Evolutionary conservation across 2,888 invertebrate genomes (phyloP).

Genomic region (Diabrotica balteata): DNA sequence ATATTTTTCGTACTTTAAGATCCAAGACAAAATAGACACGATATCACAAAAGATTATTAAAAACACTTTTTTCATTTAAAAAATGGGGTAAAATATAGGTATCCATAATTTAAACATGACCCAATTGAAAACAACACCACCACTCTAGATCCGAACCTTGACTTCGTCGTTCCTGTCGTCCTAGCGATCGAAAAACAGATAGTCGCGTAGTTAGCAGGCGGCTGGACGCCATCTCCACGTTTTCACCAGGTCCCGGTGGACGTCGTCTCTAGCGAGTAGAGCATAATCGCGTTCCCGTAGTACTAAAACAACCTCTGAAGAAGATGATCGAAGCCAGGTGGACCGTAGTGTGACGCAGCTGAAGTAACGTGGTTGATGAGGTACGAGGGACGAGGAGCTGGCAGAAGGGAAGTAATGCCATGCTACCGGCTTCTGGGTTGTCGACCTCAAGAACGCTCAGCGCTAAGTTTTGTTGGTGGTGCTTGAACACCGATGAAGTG

Average conservation of each 20-base stretch:
- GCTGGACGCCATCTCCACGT: slow-evolving; percentile 53
- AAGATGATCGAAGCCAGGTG: slow-evolving; percentile 52
- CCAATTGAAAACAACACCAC: slow-evolving; percentile 9
- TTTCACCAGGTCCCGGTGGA: slow-evolving; percentile 43
- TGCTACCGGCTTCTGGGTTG: slow-evolving; percentile 59
- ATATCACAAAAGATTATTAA: too few species aligned
- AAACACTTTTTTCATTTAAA: too few species aligned
- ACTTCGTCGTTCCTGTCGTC: slow-evolving; percentile 34
- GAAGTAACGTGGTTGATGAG: slow-evolving; percentile 46
- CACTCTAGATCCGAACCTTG: slow-evolving; percentile 13
- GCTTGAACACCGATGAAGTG: slow-evolving; percentile 57
- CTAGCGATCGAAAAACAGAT: slow-evolving; percentile 38
- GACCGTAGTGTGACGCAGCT: slow-evolving; percentile 51
- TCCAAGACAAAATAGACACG: too few species aligned
- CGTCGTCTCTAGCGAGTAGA: slow-evolving; percentile 47
- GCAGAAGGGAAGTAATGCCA: slow-evolving; percentile 47
- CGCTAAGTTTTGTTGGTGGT: slow-evolving; percentile 15
- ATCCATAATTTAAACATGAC: slow-evolving; percentile 9
- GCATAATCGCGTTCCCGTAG: slow-evolving; percentile 54
- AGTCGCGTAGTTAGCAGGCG: slow-evolving; percentile 48
- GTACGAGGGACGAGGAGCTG: slow-evolving; percentile 35
- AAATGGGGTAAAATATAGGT: too few species aligned
- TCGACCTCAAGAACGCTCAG: slow-evolving; percentile 51
- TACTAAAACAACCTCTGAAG: slow-evolving; percentile 56
- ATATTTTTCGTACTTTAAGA: too few species aligned